phyloP scores from a whole-genome alignment of 1,140 invertebrate species.

The Scaptomyza hsui region DNA sequence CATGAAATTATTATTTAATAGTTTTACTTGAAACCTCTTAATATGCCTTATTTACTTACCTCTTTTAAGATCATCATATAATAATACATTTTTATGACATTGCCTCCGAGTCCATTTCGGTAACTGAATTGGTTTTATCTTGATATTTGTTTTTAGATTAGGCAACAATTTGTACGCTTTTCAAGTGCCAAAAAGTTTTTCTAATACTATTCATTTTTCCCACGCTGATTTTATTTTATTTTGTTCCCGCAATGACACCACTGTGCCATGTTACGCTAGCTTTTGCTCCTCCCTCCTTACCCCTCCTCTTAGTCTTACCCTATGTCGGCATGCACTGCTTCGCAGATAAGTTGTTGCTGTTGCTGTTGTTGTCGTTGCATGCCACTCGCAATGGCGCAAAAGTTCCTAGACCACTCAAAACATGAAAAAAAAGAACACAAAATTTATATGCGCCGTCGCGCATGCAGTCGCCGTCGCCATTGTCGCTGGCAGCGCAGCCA shows the following conservation, averaged over 20 bases:
- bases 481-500: slow-evolving; percentile 43
- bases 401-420: slow-evolving; percentile 78
- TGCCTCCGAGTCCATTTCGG: too few species aligned
- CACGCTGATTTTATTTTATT: slow-evolving; percentile 53
- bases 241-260: slow-evolving; percentile 42
- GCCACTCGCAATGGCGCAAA: slow-evolving; percentile 75
- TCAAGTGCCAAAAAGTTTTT: slow-evolving; percentile 17
- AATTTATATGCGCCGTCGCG: slow-evolving; percentile 82
- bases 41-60: too few species aligned
- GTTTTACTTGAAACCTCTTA: too few species aligned
- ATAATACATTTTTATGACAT: too few species aligned
- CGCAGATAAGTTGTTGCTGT: slow-evolving; percentile 61
- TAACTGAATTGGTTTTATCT: too few species aligned
- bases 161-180: slow-evolving; percentile 6
- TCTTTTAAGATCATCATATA: too few species aligned
- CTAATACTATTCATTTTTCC: slow-evolving; percentile 44
- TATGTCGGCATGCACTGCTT: slow-evolving; percentile 44
- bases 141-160: too few species aligned
- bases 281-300: not conserved
- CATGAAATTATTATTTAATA: too few species aligned
- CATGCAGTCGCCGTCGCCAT: slow-evolving; percentile 61
- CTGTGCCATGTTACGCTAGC: slow-evolving; percentile 51
- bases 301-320: not conserved
- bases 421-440: slow-evolving; percentile 64
- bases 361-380: slow-evolving; percentile 57